These are phyloP conservation scores for Thalassophryne amazonica DNA, from an alignment of 2,797 vertebrate genomes.

Conservation along the genomic window DNA sequence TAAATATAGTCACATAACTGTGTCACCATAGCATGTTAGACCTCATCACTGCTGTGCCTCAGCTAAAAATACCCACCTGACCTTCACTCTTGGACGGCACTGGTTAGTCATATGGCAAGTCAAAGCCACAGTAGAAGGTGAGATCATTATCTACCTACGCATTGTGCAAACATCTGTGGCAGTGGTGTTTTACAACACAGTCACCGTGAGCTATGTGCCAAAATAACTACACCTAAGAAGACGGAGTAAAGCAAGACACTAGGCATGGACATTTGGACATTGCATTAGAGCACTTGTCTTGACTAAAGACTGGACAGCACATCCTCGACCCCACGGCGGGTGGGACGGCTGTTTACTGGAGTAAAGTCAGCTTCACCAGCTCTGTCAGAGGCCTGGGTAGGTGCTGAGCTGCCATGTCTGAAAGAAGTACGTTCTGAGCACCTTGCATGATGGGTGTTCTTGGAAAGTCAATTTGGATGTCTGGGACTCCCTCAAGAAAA, in stretches of 20 bases:
- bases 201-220: conserved; percentile 37
- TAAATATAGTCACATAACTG: conserved; percentile 92
- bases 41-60: conserved; percentile 83
- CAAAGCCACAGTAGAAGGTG: conserved; percentile 47
- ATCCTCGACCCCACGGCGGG: conserved; percentile 82
- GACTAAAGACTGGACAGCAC: conserved; percentile 56
- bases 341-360: conserved; percentile 90
- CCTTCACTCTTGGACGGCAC: conserved; percentile 84
- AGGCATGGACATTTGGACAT: conserved; percentile 48
- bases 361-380: conserved; percentile 89
- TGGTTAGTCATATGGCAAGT: conserved; percentile 74
- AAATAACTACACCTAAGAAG: conserved; percentile 56
- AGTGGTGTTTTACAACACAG: conserved; percentile 54
- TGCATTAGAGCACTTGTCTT: conserved; percentile 41
- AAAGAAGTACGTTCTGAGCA: conserved; percentile 35
- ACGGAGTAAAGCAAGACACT: conserved; percentile 39
- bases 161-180: too few relatives aligned
- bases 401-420: conserved; percentile 32
- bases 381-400: conserved; percentile 94
- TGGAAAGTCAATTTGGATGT: conserved; percentile 3
- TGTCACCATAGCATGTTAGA: conserved; percentile 83
- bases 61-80: conserved; percentile 92
- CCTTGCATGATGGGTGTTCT: conserved; percentile 40
- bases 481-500: too few relatives aligned
- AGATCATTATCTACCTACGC: too few relatives aligned